phyloP scores from a whole-genome alignment of 1,140 invertebrate genomes.

The Drosophila serrata region DNA sequence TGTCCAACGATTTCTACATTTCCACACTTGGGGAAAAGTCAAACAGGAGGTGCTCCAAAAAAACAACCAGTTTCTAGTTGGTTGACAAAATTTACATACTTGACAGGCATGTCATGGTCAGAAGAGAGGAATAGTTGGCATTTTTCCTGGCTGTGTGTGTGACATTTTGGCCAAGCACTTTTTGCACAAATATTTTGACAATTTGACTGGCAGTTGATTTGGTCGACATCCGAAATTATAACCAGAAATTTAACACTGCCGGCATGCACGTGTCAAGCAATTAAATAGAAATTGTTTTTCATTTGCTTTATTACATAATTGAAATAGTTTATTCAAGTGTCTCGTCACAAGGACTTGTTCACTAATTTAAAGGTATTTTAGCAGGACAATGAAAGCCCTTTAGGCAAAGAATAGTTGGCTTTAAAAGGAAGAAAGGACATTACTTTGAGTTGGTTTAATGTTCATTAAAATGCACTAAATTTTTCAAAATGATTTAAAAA shows the following conservation, averaged over 20 bases:
- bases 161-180: conserved; percentile 57
- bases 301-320: conserved; percentile 33
- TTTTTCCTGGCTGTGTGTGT: conserved; percentile 47
- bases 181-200: conserved; percentile 53
- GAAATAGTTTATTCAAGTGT: conserved; percentile 28
- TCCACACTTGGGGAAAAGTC: not conserved
- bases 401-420: not conserved
- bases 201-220: conserved; percentile 51
- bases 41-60: not conserved
- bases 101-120: conserved; percentile 58
- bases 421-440: too few relatives aligned
- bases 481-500: too few relatives aligned
- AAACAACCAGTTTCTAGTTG: not conserved
- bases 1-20: conserved; percentile 33
- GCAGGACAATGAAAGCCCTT: not conserved
- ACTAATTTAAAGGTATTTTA: not conserved
- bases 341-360: not conserved
- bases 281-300: conserved; percentile 43
- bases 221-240: conserved; percentile 34
- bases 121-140: conserved; percentile 41
- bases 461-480: not conserved
- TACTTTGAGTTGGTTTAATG: too few relatives aligned
- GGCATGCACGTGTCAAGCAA: conserved; percentile 26
- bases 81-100: conserved; percentile 64
- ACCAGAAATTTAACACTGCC: conserved; percentile 33